Evolutionary conservation across 2,888 invertebrate genomes (phyloP).

Genomic region (Acanthopleura granulata): DNA sequence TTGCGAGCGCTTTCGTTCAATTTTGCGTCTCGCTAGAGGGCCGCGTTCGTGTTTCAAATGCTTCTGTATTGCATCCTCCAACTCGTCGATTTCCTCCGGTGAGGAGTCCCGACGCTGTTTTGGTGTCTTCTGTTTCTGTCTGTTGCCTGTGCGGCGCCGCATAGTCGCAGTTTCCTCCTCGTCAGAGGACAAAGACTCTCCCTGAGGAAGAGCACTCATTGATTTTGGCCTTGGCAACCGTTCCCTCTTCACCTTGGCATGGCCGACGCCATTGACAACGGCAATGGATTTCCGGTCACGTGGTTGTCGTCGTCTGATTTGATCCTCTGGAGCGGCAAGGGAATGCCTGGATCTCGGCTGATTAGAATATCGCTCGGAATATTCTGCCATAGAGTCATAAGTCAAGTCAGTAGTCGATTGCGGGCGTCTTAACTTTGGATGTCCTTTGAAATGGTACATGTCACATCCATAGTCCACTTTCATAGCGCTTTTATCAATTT

Average conservation of each 20-base stretch:
- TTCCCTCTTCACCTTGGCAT: background rate
- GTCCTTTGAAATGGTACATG: conserved; percentile 2
- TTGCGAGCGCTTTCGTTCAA: background rate
- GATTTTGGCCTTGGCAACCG: conserved; percentile 4
- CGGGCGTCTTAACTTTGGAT: background rate
- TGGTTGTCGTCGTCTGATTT: background rate
- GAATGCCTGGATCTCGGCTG: background rate
- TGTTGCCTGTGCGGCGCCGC: background rate
- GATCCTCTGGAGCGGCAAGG: background rate
- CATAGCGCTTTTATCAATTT: conserved; percentile 17
- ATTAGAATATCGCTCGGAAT: background rate
- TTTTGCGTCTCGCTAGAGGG: conserved; percentile 2
- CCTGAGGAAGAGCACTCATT: background rate
- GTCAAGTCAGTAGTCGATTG: background rate
- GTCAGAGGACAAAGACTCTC: background rate
- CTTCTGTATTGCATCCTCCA: conserved; percentile 6
- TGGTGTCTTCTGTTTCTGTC: background rate
- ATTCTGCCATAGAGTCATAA: background rate
- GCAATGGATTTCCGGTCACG: conserved; percentile 1
- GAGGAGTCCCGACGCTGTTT: background rate
- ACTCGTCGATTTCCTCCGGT: background rate
- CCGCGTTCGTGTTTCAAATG: conserved; percentile 12
- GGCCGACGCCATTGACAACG: background rate
- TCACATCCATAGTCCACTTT: conserved; percentile 6
- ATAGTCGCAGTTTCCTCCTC: background rate